Base-by-base conservation (phyloP, 2,888 invertebrate species). In the Athalia circularis region DNA sequence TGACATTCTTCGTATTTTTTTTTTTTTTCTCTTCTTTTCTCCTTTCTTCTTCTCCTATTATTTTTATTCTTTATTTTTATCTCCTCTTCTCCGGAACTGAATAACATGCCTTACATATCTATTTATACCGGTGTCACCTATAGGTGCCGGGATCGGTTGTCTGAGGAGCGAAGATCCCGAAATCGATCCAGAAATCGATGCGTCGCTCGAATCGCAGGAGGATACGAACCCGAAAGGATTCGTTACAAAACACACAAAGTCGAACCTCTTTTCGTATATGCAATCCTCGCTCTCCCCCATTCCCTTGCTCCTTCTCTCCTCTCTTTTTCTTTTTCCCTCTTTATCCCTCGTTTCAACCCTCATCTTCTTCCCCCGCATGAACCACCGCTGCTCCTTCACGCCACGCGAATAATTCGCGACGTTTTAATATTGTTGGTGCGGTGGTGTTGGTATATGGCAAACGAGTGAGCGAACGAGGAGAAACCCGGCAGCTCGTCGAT, bases 1-100 rank as follows among this genome's bases (percentile, higher is more conserved):
- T 64, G 75, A 75, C 62, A 52, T 75, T 75, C 80, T 81, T 81
- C 84, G 81, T 83, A 81, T 83, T 83, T 83, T 83, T 81, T 82
- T 83, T 81, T 82, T 81, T 80, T 80, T 78, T 74, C 43, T 43
- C 15, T 48, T 68, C 15, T 65, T 47, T 48, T 48, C 29, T 62
- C 29, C 29, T 62, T 62, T 29, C 15, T 52, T 52, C 52, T 52
- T 11, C 11, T 52, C 11, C 11, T 52, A 7, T 52, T 54, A 9
- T 54, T 54, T n/a, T 54, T 54, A 11, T n/a, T 67, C 29, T 52
- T 15, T 5, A 3, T 29, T n/a, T 52, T 11, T 54, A 3, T 43
- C 15, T 43, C 29, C 29, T 11, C 59, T 59, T 13, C 72, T 47
- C 13, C 5, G 57, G 72, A 54, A 54, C 67, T 50, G 67, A 50